Evolutionary conservation across 2,113 vertebrate species (phyloP).

Genomic region (Promerops cafer): DNA sequence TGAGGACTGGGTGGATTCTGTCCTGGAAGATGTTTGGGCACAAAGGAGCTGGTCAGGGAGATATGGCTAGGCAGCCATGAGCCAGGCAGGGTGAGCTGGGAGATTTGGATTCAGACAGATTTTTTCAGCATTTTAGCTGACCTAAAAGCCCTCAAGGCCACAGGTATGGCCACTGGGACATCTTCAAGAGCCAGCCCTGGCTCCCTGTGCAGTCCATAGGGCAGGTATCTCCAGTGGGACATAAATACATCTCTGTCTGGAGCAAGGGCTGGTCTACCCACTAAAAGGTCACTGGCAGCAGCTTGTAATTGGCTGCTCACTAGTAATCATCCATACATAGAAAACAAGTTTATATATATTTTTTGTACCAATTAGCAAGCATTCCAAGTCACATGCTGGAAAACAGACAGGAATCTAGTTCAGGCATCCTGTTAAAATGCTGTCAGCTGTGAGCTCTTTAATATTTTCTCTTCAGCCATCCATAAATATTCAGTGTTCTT

Average conservation of each 20-base stretch:
- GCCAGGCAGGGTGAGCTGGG: not conserved
- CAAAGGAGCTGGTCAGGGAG: no score
- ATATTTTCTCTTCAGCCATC: not conserved
- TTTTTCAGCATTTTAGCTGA: not conserved
- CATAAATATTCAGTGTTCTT: conserved; percentile 27
- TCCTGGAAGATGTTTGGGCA: not conserved
- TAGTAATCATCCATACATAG: not conserved
- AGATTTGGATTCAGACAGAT: not conserved
- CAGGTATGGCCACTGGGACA: not conserved
- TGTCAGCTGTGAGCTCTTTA: not conserved
- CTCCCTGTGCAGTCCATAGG: not conserved
- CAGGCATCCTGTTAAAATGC: not conserved
- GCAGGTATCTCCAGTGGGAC: not conserved
- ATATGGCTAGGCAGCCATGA: fast-evolving
- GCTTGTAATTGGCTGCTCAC: not conserved
- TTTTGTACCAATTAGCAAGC: not conserved
- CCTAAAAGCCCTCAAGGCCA: not conserved
- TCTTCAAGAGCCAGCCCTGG: not conserved
- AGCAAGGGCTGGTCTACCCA: not conserved
- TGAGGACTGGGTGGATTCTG: not conserved
- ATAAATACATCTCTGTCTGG: not conserved
- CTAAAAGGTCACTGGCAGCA: not conserved
- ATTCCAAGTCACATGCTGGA: not conserved
- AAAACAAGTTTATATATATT: not conserved
- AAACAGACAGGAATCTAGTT: not conserved